phyloP scores from a whole-genome alignment of 2,888 invertebrate genomes.

The Erynnis tages region DNA sequence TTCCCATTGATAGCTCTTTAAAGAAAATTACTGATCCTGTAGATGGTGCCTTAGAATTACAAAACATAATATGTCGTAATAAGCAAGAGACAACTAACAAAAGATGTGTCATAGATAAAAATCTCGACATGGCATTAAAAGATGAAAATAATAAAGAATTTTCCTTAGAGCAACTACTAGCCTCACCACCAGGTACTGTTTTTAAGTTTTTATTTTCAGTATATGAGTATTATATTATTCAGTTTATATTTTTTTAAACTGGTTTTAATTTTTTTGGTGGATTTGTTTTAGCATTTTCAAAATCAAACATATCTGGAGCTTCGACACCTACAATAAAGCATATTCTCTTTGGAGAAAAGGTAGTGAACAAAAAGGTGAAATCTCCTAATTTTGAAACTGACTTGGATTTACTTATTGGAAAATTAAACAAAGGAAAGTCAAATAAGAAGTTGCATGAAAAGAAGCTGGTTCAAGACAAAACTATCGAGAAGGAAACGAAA shows the following conservation, averaged over 20 bases:
- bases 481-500: too few species aligned
- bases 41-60: background rate
- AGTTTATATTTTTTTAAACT: background rate
- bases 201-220: background rate
- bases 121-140: conserved; percentile 58
- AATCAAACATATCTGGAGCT: too few species aligned
- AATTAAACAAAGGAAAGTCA: conserved; percentile 4
- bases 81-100: background rate
- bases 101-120: conserved; percentile 54
- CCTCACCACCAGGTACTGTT: conserved; percentile 49
- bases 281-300: conserved; percentile 38
- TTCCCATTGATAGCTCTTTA: conserved; percentile 6
- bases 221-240: background rate
- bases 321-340: conserved; percentile 62
- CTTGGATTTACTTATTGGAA: conserved; percentile 10
- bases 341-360: conserved; percentile 58
- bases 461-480: too few species aligned
- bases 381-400: conserved; percentile 22
- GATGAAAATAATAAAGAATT: conserved; percentile 47
- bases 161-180: conserved; percentile 53
- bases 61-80: background rate
- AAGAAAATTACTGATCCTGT: conserved; percentile 8
- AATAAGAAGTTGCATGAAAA: background rate
- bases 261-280: too few species aligned
- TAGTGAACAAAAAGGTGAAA: conserved; percentile 13